These are phyloP conservation scores for Botia kubotai DNA, from an alignment of 2,797 vertebrate species.

Conservation along the genomic window DNA sequence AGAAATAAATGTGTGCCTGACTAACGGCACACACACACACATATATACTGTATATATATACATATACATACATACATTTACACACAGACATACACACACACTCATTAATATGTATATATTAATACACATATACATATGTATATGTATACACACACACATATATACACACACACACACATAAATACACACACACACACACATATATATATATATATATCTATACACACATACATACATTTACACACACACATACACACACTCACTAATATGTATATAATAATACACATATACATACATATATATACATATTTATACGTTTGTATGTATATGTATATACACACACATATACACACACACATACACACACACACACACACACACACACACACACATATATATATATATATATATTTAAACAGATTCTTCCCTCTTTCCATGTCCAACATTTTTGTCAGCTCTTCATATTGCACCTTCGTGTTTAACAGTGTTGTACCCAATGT, in stretches of 20 bases:
- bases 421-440: slow-evolving; percentile 16
- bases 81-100: too few relatives aligned
- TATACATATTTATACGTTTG: too few relatives aligned
- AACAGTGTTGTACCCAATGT: not conserved
- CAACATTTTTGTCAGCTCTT: slow-evolving; percentile 33
- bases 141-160: too few relatives aligned
- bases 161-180: too few relatives aligned
- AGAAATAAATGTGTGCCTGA: not conserved
- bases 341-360: not conserved
- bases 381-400: too few relatives aligned
- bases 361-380: too few relatives aligned
- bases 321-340: slow-evolving; percentile 9
- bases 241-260: slow-evolving; percentile 1
- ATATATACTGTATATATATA: not conserved
- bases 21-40: too few relatives aligned
- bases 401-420: slow-evolving; percentile 9
- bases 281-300: too few relatives aligned
- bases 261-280: not conserved
- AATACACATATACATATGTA: too few relatives aligned
- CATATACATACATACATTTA: too few relatives aligned
- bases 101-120: too few relatives aligned
- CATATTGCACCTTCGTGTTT: slow-evolving; percentile 27
- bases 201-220: too few relatives aligned
- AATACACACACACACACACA: not conserved
- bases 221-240: not conserved